Evolutionary conservation across 1,140 invertebrate species (phyloP).

Genomic region (Patella vulgata): DNA sequence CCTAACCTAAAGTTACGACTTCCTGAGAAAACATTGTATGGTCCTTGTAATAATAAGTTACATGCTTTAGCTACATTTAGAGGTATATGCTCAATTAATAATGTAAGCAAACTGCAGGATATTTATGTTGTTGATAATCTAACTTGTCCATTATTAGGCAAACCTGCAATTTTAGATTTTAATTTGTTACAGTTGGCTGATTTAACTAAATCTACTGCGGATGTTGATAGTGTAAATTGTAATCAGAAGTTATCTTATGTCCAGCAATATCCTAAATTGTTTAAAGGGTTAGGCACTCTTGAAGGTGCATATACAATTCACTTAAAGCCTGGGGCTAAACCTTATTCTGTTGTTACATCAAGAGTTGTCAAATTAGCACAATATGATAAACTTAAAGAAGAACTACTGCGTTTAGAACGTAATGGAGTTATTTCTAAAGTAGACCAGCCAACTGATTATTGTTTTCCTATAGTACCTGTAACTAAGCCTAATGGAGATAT

Average conservation of each 20-base stretch:
- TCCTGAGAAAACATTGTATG: too few species aligned
- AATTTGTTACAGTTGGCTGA: not conserved
- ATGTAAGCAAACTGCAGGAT: not conserved
- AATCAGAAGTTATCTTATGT: too few species aligned
- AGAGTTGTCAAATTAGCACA: conserved; percentile 17
- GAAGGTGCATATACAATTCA: conserved; percentile 20
- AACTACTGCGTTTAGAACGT: conserved; percentile 25
- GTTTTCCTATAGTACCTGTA: conserved; percentile 31
- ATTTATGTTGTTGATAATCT: not conserved
- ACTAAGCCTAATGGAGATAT: conserved; percentile 49
- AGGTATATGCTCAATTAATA: too few species aligned
- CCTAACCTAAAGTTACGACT: not conserved
- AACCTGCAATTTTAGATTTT: not conserved
- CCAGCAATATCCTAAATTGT: conserved; percentile 20
- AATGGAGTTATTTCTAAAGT: conserved; percentile 34
- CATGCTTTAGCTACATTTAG: too few species aligned
- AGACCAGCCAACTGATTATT: conserved; percentile 33
- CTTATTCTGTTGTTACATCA: conserved; percentile 23
- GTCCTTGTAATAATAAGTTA: too few species aligned
- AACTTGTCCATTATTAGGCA: not conserved
- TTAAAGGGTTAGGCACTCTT: conserved; percentile 25
- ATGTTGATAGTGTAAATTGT: too few species aligned
- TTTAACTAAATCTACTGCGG: conserved; percentile 13
- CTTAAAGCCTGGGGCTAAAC: conserved; percentile 11
- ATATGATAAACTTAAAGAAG: conserved; percentile 29